Percentiles rank a stretch among this genome's conserved stretches.
Evolutionary conservation across 1,140 invertebrate species (phyloP).

Genomic region (Ceratitis capitata): DNA sequence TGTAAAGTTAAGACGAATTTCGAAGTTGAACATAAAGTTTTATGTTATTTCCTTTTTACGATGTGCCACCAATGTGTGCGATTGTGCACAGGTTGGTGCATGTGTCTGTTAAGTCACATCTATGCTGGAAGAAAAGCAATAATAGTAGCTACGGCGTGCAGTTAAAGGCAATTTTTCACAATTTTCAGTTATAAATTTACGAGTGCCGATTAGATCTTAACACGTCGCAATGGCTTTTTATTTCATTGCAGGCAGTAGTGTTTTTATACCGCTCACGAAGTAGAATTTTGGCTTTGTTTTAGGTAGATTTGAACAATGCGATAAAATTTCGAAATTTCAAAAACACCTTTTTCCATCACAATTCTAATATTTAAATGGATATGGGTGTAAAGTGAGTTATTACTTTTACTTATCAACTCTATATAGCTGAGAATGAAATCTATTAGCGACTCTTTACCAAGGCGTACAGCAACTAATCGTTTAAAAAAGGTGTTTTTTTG

Average conservation of each 20-base stretch:
- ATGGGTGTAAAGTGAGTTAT: no score
- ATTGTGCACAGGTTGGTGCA: background rate
- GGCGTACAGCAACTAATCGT: no score
- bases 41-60: background rate
- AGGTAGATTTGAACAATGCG: no score
- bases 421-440: no score
- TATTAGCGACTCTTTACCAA: no score
- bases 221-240: slow-evolving; percentile 12
- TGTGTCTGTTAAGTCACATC: background rate
- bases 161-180: slow-evolving; percentile 7
- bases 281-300: background rate
- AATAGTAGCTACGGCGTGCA: background rate
- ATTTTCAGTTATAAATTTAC: slow-evolving; percentile 20
- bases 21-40: slow-evolving; percentile 26
- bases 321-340: no score
- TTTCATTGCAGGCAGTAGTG: background rate
- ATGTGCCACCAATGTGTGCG: background rate
- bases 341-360: no score
- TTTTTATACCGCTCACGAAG: no score
- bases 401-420: no score
- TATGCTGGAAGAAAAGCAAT: background rate
- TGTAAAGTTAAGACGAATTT: background rate
- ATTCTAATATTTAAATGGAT: no score
- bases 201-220: slow-evolving; percentile 21
- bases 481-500: no score